phyloP scores from a whole-genome alignment of 2,797 vertebrate species.

The Artibeus jamaicensis region DNA sequence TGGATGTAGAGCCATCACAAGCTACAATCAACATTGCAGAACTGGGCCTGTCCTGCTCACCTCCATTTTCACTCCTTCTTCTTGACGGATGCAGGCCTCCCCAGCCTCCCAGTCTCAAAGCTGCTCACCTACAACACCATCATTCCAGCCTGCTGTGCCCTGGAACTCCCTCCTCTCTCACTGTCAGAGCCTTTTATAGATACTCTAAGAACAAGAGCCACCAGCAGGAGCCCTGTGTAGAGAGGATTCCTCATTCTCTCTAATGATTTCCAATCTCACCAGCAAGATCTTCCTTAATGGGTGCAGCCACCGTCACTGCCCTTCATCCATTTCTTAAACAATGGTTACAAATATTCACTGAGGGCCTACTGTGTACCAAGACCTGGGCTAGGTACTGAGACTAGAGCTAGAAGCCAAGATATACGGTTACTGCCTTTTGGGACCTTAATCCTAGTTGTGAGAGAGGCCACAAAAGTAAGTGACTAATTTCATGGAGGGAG shows the following conservation, averaged over 20 bases:
- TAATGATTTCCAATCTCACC: neutral
- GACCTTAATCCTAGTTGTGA: neutral
- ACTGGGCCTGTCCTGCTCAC: too few relatives aligned
- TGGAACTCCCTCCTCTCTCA: neutral
- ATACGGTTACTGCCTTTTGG: neutral
- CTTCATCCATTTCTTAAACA: neutral
- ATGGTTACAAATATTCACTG: neutral
- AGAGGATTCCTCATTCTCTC: neutral
- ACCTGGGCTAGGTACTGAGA: neutral
- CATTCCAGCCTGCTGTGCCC: neutral
- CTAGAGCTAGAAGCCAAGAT: neutral
- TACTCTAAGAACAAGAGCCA: neutral
- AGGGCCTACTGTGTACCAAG: neutral
- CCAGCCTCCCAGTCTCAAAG: neutral
- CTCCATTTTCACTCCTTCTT: neutral
- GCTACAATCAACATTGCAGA: neutral
- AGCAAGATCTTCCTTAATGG: neutral
- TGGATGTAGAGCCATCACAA: neutral
- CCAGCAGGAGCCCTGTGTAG: neutral
- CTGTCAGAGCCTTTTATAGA: neutral
- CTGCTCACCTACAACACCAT: fast-evolving
- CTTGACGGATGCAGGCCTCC: too few relatives aligned
- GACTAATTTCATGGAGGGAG: neutral
- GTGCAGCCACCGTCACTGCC: neutral
- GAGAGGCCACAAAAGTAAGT: neutral